Evolutionary conservation across 2,797 vertebrate species (phyloP), one percentile per base, ranked within the genome.

Genomic region (Bovichtus diacanthus): DNA sequence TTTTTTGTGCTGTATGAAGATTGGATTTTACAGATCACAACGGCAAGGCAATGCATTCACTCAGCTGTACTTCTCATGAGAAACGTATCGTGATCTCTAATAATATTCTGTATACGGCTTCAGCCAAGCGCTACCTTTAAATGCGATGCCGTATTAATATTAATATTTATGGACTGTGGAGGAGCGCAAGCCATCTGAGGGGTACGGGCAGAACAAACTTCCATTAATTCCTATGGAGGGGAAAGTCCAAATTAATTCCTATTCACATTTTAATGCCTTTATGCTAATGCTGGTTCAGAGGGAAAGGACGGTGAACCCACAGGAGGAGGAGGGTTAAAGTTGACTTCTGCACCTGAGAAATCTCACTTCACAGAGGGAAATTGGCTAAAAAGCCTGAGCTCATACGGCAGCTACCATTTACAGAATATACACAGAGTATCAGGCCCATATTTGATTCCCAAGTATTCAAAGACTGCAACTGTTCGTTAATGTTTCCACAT

Each of bases 21-120:
- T 96, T 96, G 95, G 95, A 96, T 96, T 96, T 95, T 95, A 95
- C 94, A 95, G 94, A 96, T 95, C 94, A 93, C 91, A 95, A 95
- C 94, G 92, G 94, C 94, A 92, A 94, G 93, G 94, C 94, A 93
- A 94, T 92, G 94, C 94, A 94, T 94, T 95, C 95, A 94, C 92
- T 96, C 93, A 94, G 94, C 94, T 95, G 94, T 94, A 94, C 94
- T 94, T 91, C 95, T 95, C 95, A 94, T 94, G 95, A 96, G 95
- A 95, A 95, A 94, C 93, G 94, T 95, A 95, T 95, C 92, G 83
- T 92, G 92, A 95, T 95, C 94, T 95, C 94, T 95, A 95, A 96
- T 96, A 95, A 95, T 95, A 95, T 95, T 96, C 95, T 94, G 95
- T 95, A 95, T 95, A 96, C 91, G 94, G 94, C 94, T 93, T 90